A percentile compares a stretch with the other conserved stretches of the same genome.
These are phyloP conservation scores for Pseudopleuronectes americanus DNA, from an alignment of 2,797 vertebrate species.

Conservation along the genomic window DNA sequence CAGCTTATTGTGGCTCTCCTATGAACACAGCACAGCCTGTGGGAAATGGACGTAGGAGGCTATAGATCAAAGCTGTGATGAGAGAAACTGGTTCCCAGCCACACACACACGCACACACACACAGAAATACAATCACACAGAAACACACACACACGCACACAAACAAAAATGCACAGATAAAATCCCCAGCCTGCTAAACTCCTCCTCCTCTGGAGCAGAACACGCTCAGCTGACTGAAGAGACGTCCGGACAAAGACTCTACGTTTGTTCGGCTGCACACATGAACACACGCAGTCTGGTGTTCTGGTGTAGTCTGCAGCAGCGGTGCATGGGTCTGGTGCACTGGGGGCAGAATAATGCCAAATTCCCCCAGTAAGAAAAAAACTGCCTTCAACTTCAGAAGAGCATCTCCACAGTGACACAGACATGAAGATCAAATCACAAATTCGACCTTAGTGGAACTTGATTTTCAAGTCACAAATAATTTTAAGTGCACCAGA, in stretches of 20 bases:
- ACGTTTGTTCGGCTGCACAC: slow-evolving; percentile 10
- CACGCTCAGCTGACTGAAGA: slow-evolving; percentile 67
- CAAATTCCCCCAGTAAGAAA: too few relatives aligned
- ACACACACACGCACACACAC: slow-evolving; percentile 42
- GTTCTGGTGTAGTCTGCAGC: background rate
- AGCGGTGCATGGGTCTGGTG: too few relatives aligned
- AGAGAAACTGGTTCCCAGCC: slow-evolving; percentile 60
- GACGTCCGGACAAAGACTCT: slow-evolving; percentile 20
- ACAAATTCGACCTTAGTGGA: background rate
- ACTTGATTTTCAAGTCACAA: slow-evolving; percentile 1
- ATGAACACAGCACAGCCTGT: slow-evolving; percentile 62
- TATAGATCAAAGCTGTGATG: slow-evolving; percentile 72
- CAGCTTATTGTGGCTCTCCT: slow-evolving; percentile 68
- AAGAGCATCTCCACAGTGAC: background rate
- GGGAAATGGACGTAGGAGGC: slow-evolving; percentile 72
- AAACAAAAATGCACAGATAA: slow-evolving; percentile 65
- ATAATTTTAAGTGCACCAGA: background rate
- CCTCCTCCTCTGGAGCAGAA: slow-evolving; percentile 59
- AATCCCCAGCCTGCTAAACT: slow-evolving; percentile 41
- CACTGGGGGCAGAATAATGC: too few relatives aligned
- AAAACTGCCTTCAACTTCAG: too few relatives aligned
- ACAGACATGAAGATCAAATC: too few relatives aligned
- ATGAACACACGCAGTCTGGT: background rate
- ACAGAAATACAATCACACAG: slow-evolving; percentile 52
- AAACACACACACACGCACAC: slow-evolving; percentile 42